Evolutionary conservation across 2,888 invertebrate genomes (phyloP).

Genomic region (Helicoverpa assulta): DNA sequence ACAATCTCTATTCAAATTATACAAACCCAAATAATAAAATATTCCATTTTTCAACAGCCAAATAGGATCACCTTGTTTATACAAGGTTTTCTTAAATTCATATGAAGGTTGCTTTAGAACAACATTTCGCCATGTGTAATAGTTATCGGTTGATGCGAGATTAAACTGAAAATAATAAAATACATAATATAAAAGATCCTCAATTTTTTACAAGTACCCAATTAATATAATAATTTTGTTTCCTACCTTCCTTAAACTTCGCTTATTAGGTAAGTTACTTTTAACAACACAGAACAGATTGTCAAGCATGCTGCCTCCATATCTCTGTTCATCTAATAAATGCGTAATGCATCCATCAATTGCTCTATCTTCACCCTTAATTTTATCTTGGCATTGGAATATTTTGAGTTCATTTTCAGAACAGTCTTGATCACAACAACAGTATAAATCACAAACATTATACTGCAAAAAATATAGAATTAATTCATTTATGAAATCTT

Average conservation of each 20-base stretch:
- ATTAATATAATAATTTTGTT: not conserved
- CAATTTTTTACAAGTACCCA: slow-evolving; percentile 27
- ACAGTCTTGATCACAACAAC: slow-evolving; percentile 96
- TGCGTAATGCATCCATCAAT: slow-evolving; percentile 64
- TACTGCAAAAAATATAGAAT: slow-evolving; percentile 81
- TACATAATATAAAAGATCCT: slow-evolving; percentile 46
- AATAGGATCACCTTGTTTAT: slow-evolving; percentile 75
- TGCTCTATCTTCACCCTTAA: slow-evolving; percentile 12
- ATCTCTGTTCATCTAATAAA: slow-evolving; percentile 56
- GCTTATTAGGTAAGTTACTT: slow-evolving; percentile 79
- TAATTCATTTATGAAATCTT: too few species aligned
- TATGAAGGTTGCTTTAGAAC: slow-evolving; percentile 28
- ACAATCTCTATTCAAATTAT: slow-evolving; percentile 4
- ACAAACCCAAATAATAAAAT: slow-evolving; percentile 76
- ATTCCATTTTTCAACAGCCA: slow-evolving; percentile 79
- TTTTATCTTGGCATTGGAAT: slow-evolving; percentile 87
- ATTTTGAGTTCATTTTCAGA: slow-evolving; percentile 91
- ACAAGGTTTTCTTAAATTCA: slow-evolving; percentile 72
- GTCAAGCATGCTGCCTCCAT: slow-evolving; percentile 63
- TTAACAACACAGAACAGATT: slow-evolving; percentile 82
- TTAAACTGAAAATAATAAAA: slow-evolving; percentile 72
- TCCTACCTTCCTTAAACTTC: slow-evolving; percentile 69
- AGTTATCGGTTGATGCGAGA: slow-evolving; percentile 42
- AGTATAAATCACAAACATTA: slow-evolving; percentile 94
- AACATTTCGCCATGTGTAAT: slow-evolving; percentile 49